Evolutionary conservation across 2,797 vertebrate genomes (phyloP).

Genomic region (Peromyscus nudipes): DNA sequence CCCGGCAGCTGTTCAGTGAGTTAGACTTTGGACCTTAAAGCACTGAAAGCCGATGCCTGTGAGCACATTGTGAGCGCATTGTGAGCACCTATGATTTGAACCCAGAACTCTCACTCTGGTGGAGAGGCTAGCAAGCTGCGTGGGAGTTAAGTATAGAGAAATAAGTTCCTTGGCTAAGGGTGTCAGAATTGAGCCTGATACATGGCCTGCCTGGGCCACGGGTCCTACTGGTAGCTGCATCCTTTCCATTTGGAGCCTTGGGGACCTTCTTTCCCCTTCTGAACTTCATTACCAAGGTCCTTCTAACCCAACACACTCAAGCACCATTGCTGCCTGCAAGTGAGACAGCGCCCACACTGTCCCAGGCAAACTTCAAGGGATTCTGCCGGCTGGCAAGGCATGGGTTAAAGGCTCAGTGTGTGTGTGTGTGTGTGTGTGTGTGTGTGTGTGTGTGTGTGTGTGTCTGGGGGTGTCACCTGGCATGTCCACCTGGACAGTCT

Average conservation of each 20-base stretch:
- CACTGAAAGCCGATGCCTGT: rapidly evolving
- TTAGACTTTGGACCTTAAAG: not conserved
- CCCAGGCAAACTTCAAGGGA: not conserved
- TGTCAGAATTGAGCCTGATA: conserved; percentile 57
- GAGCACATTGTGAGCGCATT: rapidly evolving
- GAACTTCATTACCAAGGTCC: not conserved
- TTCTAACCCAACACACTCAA: not conserved
- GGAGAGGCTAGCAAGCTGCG: too few relatives aligned
- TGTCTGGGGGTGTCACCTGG: not conserved
- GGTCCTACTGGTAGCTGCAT: not conserved
- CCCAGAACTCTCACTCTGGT: too few relatives aligned
- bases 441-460: too few relatives aligned
- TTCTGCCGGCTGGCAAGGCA: not conserved
- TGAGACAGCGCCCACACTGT: rapidly evolving
- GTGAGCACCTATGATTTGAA: not conserved
- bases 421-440: too few relatives aligned
- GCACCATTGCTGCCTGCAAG: not conserved
- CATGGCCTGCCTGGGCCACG: not conserved
- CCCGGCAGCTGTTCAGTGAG: too few relatives aligned
- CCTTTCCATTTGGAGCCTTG: not conserved
- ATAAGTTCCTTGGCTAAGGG: not conserved
- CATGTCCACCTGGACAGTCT: rapidly evolving
- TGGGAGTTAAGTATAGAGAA: not conserved
- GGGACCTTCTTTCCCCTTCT: not conserved
- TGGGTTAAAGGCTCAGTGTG: rapidly evolving